Evolutionary conservation across 2,888 invertebrate species (phyloP), one percentile per base, ranked within the genome.

Genomic region (Oxyscelio sp.): DNA sequence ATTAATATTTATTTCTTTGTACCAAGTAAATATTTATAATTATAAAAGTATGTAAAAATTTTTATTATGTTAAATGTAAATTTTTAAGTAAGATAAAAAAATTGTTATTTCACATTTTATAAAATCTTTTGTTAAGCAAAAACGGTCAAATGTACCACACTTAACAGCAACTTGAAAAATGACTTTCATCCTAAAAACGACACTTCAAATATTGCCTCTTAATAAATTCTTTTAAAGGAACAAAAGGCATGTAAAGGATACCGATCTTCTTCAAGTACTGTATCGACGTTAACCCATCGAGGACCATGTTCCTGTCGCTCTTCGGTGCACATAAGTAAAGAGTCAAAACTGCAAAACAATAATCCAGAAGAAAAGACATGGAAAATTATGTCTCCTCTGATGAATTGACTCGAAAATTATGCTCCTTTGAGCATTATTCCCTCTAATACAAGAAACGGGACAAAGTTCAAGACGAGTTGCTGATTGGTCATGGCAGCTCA

Each of bases 401-500:
- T 22, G 22, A 22, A n/a, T 13, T 40, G 22, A 21, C 40, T 50
- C 4, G 50, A 70, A 56, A 56, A 38, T 17, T 61, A 21, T 13
- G 34, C 22, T 31, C 19, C n/a, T 61, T 24, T 43, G 22, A 68
- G 52, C 31, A 34, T 50, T 40, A 38, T 75, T 38, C 40, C 8
- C 19, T 34, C 31, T 66, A 58, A 77, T 34, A 15, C 21, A 50
- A 68, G 58, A 61, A 45, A 15, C 31, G 2, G 63, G 17, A 19
- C 50, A 19, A 50, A 50, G 21, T 50, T 50, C 22, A 56, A 58
- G 63, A 65, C 65, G 65, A 71, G 71, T 65, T 58, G 73, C 66
- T 66, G 66, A 81, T 81, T 81, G 59, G 81, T 74, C 68, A 81
- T 66, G 81, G 59, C 38, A 54, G 24, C 17, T 0, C n/a, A 43